These are phyloP conservation scores for Heterotilapia buettikoferi DNA, from an alignment of 2,113 vertebrate genomes.

Conservation along the genomic window DNA sequence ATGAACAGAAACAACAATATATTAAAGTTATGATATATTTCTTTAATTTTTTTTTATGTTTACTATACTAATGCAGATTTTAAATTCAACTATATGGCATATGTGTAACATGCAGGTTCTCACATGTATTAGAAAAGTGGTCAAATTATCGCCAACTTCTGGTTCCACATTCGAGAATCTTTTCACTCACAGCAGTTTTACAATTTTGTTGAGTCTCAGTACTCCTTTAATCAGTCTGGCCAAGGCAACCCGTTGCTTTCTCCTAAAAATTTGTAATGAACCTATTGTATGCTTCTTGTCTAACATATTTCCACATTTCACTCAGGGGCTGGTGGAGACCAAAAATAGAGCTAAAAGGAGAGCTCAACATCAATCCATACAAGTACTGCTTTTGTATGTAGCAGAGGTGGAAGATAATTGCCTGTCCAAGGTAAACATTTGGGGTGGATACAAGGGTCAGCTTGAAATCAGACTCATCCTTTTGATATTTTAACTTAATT, in stretches of 20 bases:
- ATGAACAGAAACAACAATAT: not conserved
- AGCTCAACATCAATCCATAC: not conserved
- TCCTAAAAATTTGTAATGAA: not conserved
- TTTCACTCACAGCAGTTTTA: not conserved
- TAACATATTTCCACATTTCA: not conserved
- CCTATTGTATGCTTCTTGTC: not conserved
- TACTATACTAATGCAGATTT: not conserved
- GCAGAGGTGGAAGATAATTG: not conserved
- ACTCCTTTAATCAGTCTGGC: not conserved
- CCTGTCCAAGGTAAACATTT: not conserved
- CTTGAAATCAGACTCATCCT: not conserved
- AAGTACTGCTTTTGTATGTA: not conserved
- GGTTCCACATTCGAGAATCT: not conserved
- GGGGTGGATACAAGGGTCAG: not conserved
- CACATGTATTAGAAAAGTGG: not conserved
- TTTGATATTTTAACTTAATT: not conserved
- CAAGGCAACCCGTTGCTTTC: not conserved
- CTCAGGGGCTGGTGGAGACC: not conserved
- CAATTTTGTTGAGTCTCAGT: not conserved
- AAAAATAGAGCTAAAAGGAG: not conserved
- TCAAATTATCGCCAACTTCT: not conserved
- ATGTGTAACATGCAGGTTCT: not conserved
- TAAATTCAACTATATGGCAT: not conserved
- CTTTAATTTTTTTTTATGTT: rapidly evolving
- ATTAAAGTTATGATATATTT: not conserved